phyloP scores from a whole-genome alignment of 2,113 vertebrate species.

The Heteronetta atricapilla region DNA sequence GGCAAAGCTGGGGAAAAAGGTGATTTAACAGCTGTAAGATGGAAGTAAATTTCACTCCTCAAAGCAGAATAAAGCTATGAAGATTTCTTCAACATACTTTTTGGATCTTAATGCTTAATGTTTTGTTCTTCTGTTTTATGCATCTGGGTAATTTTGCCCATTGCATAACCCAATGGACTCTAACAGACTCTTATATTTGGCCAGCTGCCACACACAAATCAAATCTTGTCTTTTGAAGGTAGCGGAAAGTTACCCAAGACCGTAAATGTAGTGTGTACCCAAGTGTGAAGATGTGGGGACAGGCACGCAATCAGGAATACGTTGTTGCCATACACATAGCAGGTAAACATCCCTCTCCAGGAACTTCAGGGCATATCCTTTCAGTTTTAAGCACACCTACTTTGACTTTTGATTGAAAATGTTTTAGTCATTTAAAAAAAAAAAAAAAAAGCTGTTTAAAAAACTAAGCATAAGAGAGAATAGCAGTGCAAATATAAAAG shows the following conservation, averaged over 20 bases:
- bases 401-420: not conserved
- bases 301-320: not conserved
- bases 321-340: not conserved
- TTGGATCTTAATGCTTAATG: constrained; percentile 43
- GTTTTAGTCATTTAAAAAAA: not conserved
- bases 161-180: not conserved
- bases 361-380: not conserved
- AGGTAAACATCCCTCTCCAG: not conserved
- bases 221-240: not conserved
- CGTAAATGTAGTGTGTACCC: not conserved
- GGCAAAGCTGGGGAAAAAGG: constrained; percentile 85
- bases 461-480: not conserved
- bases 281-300: not conserved
- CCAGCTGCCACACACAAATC: not conserved
- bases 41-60: constrained; percentile 3
- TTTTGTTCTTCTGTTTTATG: constrained; percentile 17
- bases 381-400: not conserved
- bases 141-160: not conserved
- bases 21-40: constrained; percentile 71
- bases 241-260: not conserved
- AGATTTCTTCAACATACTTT: constrained; percentile 38
- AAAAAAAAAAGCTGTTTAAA: not conserved
- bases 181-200: constrained; percentile 9
- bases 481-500: not conserved
- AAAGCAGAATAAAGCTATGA: constrained; percentile 66